Base-by-base conservation (phyloP, 2,797 vertebrate species). In the Streptopelia turtur region DNA sequence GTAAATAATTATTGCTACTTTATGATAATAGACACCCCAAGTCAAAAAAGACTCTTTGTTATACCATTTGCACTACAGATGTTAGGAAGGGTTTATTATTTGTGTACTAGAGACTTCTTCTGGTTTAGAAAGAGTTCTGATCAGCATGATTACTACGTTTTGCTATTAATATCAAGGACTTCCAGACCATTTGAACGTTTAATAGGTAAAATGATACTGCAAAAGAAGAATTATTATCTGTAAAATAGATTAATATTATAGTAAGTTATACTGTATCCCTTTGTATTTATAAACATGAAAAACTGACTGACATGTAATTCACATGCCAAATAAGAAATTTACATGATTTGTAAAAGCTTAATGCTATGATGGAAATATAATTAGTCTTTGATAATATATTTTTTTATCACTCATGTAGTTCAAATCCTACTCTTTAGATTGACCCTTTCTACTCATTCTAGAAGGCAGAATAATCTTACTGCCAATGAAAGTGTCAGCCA, bases 261-360 rank as follows among this genome's bases (percentile, higher is more conserved):
- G 22, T 50, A 56, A 11, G 24, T 24, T 8, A 13, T 59, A 52
- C 4, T 75, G 10, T 50, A 72, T 50, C 28, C 78, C 25, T 18
- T 16, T 35, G 23, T 83, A 80, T 71, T 56, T 88, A 52, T 78
- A 83, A 76, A 78, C 20, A 71, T 16, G 27, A 10, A 55, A 59
- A 60, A 83, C 22, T 65, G 53, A 75, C 45, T 53, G 55, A 60
- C 74, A 53, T 31, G 31, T 68, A 81, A 53, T 41, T 81, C 22
- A 43, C 1, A 2, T 66, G 30, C n/a, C 66, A 9, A 63, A 85
- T 31, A 87, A 61, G 17, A 94, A 60, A 82, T 69, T 37, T 95
- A 33, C 33, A 72, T 93, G 81, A 87, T 83, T 95, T 96, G 92
- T 87, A 66, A 91, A 91, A 96, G 93, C 66, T 39, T 88, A 81